These are phyloP conservation scores for Melanerpes aurifrons DNA, from an alignment of 2,113 vertebrate genomes.

Conservation along the genomic window DNA sequence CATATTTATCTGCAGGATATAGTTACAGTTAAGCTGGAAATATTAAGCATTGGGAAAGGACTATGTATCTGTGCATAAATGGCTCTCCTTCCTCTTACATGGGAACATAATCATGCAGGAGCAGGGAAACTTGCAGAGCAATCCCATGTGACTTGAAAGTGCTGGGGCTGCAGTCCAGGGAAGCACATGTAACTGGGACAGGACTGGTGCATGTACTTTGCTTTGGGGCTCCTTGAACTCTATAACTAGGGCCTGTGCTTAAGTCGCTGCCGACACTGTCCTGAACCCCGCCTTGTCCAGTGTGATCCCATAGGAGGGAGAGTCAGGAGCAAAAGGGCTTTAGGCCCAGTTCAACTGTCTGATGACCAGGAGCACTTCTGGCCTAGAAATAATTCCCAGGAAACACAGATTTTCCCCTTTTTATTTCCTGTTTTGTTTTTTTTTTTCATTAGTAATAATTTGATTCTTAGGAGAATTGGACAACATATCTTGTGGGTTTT, in stretches of 20 bases:
- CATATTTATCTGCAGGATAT: conserved; percentile 55
- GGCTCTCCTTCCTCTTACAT: not conserved
- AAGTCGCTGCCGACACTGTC: not conserved
- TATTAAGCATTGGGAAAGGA: not conserved
- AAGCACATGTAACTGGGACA: rapidly evolving
- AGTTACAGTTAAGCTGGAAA: conserved; percentile 35
- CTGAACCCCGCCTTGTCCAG: not conserved
- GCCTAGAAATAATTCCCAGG: not conserved
- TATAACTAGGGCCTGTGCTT: not conserved
- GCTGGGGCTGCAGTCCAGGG: not conserved
- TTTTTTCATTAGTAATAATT: not conserved
- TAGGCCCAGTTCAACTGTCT: not conserved
- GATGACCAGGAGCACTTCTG: not conserved
- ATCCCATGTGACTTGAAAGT: not conserved
- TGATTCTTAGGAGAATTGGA: not conserved
- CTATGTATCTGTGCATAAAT: not conserved
- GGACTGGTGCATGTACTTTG: not conserved
- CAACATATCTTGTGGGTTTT: too few species aligned
- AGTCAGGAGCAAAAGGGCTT: not conserved
- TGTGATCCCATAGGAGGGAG: not conserved
- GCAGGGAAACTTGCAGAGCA: not conserved
- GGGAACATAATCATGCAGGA: not conserved
- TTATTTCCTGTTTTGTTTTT: not conserved
- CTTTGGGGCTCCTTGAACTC: not conserved
- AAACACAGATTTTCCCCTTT: not conserved